Base-by-base conservation (phyloP, 2,888 invertebrate species). In the Phasia obesa region DNA sequence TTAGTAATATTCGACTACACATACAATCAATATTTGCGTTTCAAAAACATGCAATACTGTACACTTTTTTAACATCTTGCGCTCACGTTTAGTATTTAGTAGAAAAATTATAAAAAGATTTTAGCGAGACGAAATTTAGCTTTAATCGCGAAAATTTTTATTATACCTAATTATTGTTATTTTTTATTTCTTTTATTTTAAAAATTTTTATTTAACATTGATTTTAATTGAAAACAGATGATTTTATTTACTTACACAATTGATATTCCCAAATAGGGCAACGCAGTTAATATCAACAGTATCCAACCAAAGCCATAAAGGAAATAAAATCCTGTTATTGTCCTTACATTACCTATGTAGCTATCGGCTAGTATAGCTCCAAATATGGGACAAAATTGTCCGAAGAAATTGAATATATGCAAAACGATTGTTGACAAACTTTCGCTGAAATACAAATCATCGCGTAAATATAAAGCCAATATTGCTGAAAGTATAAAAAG, bases 311-410 rank as follows among this genome's bases (percentile, higher is more conserved):
- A 81, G 0, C 92, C 92, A 86, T 95, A 94, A 6, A 94, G 86
- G 19, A 93, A 89, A 21, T 93, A 94, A 55, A 94, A 90, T 85
- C 92, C 93, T n/a, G 94, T 91, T 81, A 94, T 94, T 0, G 94
- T 90, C 2, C 88, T 88, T n/a, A 88, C 87, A 86, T 91, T 94
- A 71, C 95, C 95, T 31, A 94, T 89, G 84, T 92, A 93, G 60
- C 93, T 93, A 87, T 95, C 95, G 0, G 95, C 94, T 17, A 95
- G 85, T 17, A 94, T 92, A 9, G 94, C 94, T 7, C 95, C 95
- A 78, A 94, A 88, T 9, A 95, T 88, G 0, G 95, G 94, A 35
- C 93, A 93, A 86, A 94, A 93, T 88, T 94, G 95, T 35, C 94
- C 93, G 80, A 94, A 89, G 88, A 94, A 93, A 80, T 93, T 92